Evolutionary conservation across 2,797 vertebrate genomes (phyloP).

Genomic region (Ctenopoma kingsleyae): DNA sequence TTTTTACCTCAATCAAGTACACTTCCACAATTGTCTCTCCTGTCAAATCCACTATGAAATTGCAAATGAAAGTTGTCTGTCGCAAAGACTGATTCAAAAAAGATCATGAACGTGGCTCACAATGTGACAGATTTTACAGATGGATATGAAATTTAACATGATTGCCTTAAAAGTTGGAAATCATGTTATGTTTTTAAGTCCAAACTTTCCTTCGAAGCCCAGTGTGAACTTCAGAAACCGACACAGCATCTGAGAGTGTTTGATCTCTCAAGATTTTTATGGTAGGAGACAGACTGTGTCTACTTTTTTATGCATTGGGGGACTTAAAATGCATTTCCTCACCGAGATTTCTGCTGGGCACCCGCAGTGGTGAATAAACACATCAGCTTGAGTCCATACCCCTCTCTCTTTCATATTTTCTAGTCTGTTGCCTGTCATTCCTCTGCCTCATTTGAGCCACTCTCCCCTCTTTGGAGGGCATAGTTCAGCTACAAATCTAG

Average conservation of each 20-base stretch:
- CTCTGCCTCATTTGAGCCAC: constrained; percentile 55
- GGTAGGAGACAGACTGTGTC: constrained; percentile 24
- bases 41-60: constrained; percentile 7
- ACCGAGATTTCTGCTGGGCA: constrained; percentile 36
- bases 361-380: constrained; percentile 55
- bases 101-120: not conserved
- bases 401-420: constrained; percentile 51
- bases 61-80: constrained; percentile 26
- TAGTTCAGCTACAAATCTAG: constrained; percentile 44
- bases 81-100: not conserved
- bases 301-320: constrained; percentile 42
- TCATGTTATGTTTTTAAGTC: not conserved
- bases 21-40: constrained; percentile 11
- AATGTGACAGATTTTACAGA: not conserved
- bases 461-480: constrained; percentile 30
- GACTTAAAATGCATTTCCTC: constrained; percentile 53
- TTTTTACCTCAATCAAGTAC: constrained; percentile 17
- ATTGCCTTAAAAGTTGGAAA: constrained; percentile 1
- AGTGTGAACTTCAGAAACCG: constrained; percentile 14
- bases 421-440: constrained; percentile 59
- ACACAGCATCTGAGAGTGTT: constrained; percentile 14
- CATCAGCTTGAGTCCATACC: constrained; percentile 51
- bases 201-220: constrained; percentile 1
- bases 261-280: constrained; percentile 38
- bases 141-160: not conserved